Evolutionary conservation across 2,113 vertebrate species (phyloP).

Genomic region (Gavialis gangeticus): DNA sequence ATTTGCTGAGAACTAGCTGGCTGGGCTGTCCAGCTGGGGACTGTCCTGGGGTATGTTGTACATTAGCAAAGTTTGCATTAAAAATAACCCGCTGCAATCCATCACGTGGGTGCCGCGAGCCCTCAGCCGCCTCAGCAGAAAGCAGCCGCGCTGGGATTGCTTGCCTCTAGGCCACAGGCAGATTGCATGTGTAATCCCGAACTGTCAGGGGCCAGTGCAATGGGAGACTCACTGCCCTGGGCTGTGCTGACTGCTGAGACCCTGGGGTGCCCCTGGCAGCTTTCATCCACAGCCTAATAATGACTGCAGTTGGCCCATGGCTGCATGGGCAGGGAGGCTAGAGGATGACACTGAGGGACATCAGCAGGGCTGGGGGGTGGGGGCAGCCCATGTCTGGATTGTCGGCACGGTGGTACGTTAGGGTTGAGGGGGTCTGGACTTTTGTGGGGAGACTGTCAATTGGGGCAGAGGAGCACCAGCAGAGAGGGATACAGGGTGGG

Average conservation of each 20-base stretch:
- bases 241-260: neutral
- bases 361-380: neutral
- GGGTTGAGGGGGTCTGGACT: neutral
- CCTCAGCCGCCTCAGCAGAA: neutral
- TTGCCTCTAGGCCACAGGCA: fast-evolving
- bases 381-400: neutral
- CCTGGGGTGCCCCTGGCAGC: neutral
- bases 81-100: neutral
- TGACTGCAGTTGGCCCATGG: neutral
- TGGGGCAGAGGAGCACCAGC: neutral
- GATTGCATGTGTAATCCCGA: neutral
- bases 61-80: neutral
- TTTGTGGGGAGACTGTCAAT: neutral
- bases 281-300: neutral
- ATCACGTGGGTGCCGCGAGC: fast-evolving
- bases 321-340: neutral
- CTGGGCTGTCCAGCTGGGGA: neutral
- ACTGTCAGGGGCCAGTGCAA: neutral
- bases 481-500: neutral
- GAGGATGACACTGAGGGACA: neutral
- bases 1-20: neutral
- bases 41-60: fast-evolving
- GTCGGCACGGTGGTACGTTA: no score
- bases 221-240: neutral
- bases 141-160: fast-evolving